Evolutionary conservation across 2,888 invertebrate genomes (phyloP), one percentile per base, ranked within the genome.

Genomic region (Lithophane socia): DNA sequence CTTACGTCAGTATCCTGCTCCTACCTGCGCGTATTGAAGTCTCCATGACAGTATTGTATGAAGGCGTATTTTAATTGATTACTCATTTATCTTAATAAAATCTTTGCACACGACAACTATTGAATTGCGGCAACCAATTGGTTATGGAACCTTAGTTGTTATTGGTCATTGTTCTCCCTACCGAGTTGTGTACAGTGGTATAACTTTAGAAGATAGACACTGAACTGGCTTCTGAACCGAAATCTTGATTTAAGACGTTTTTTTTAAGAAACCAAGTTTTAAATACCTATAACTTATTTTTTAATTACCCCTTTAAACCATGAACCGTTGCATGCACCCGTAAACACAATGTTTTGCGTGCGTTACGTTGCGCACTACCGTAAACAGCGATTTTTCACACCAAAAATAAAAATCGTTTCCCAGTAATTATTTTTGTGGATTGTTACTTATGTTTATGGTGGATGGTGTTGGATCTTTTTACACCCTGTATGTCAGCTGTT

Each of bases 41-140:
- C 24, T 64, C 37, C 9, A 42, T 58, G n/a, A 81, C 75, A 65
- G 75, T 68, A 21, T 44, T 44, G 21, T n/a, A 68, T 49, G 68
- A 64, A 69, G 58, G 82, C n/a, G 76, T 60, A 74, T 49, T 42
- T 56, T 56, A 79, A 65, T 73, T 44, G 80, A 73, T 73, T 80
- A 73, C 58, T 80, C 65, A 80, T 73, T 78, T 54, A 67, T 42
- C 29, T 24, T 66, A 66, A 61, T 61, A 56, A 24, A 66, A 29
- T 54, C 24, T 56, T 73, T 61, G 61, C 66, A 66, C 37, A 9
- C 12, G 13, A 73, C 8, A 16, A 37, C 44, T 70, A 64, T 52
- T 64, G 49, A 44, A 54, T 37, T n/a, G 9, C 24, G 2, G 42
- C 29, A 21, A 44, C 52, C 21, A 12, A 52, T 37, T 80, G 54